Evolutionary conservation across 2,888 invertebrate genomes (phyloP), one percentile per base, ranked within the genome.

Genomic region (Hypsopygia costalis): DNA sequence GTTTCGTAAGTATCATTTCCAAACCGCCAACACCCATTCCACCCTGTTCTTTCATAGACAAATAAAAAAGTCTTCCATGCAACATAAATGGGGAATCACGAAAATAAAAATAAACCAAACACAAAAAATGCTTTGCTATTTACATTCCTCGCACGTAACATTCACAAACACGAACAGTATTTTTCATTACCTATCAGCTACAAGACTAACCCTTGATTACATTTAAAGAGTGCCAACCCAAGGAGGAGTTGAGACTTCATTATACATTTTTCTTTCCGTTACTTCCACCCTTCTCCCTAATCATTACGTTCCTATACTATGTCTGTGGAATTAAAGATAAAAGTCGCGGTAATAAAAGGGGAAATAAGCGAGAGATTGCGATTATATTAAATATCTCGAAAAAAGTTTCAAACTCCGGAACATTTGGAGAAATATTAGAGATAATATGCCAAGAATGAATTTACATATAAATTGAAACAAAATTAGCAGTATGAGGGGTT

Each of bases 261-360:
- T 80, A 78, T 63, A 70, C 51, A 65, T 72, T 73, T 78, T 74
- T 71, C 16, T 63, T 68, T 64, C 62, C 64, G 52, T 60, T 57
- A 49, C 59, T 59, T 50, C 58, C 61, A 61, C 66, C 64, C 62
- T 55, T 64, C 64, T 63, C 58, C 46, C 58, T 62, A 75, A 77
- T 78, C 69, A 73, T 70, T 64, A 62, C 67, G 66, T 69, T 69
- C 62, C 68, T 63, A 68, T 61, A 62, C 64, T 63, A 69, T 69
- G 69, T 69, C 72, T 67, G 67, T 50, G 48, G 63, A 73, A 74
- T 74, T 71, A 75, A 67, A 77, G 73, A 76, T 71, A 74, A 76
- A 74, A 72, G 64, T 68, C 62, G 58, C 62, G 54, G 62, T 54
- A 64, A 69, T 72, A 69, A 73, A 76, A 60, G 69, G 70, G 67